Percentiles rank a stretch among this genome's conserved stretches.
Evolutionary conservation across 2,113 vertebrate species (phyloP).

Genomic region (Phaethornis superciliosus): DNA sequence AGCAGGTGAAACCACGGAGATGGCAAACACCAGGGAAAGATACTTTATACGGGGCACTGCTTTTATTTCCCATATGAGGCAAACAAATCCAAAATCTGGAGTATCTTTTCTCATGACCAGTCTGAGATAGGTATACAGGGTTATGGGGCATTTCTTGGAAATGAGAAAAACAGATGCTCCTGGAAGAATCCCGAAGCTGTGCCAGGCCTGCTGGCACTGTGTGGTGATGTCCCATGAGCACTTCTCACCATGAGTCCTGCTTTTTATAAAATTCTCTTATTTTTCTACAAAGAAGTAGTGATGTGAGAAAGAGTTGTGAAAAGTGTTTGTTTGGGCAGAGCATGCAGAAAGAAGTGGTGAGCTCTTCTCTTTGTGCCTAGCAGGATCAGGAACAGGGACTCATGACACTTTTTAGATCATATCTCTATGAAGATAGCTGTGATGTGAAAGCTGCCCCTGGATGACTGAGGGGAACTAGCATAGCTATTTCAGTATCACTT

Average conservation of each 20-base stretch:
- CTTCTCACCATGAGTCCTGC: fast-evolving
- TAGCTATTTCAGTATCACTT: background rate
- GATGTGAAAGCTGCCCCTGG: background rate
- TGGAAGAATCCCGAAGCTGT: background rate
- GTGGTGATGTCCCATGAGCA: background rate
- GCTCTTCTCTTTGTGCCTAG: background rate
- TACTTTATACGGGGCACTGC: background rate
- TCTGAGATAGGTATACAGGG: background rate
- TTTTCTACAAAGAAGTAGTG: background rate
- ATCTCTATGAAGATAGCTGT: background rate
- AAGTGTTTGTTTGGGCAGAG: background rate
- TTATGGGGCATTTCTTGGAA: background rate
- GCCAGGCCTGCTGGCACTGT: background rate
- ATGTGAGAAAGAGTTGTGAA: background rate
- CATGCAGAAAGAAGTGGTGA: background rate
- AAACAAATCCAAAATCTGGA: background rate
- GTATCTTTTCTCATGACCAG: background rate
- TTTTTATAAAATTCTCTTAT: background rate
- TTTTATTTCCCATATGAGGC: background rate
- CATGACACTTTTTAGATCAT: fast-evolving
- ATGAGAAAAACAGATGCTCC: background rate
- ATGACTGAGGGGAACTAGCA: background rate
- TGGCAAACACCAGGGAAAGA: background rate
- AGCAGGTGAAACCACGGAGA: background rate
- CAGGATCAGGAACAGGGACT: background rate